Percentiles rank a stretch among this genome's conserved stretches.
These are phyloP conservation scores for Parazoanthus swiftii DNA, from an alignment of 92 coral and sea anemone species.

Conservation along the genomic window DNA sequence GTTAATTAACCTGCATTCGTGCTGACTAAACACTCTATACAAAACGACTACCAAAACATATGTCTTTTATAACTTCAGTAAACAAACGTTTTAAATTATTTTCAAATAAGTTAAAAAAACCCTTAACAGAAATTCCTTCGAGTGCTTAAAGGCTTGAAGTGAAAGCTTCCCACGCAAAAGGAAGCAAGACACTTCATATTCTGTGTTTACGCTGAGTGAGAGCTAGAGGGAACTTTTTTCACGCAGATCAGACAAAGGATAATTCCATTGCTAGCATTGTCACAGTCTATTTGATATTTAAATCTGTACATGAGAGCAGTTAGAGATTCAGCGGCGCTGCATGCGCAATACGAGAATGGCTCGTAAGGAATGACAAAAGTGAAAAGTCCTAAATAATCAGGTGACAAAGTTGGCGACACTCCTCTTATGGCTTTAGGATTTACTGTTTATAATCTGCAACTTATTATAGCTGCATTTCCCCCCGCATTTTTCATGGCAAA, in stretches of 20 bases:
- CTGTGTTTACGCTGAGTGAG: background rate
- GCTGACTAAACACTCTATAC: background rate
- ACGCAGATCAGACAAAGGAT: background rate
- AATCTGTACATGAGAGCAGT: background rate
- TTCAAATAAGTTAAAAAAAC: too few species aligned
- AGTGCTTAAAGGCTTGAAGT: background rate
- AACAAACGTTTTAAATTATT: too few species aligned
- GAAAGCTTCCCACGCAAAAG: background rate
- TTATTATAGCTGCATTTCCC: background rate
- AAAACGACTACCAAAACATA: background rate
- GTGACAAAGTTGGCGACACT: background rate
- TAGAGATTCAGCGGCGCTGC: background rate
- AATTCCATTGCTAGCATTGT: background rate
- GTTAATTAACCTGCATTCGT: background rate
- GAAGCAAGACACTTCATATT: too few species aligned
- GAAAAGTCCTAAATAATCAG: background rate
- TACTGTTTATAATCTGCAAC: background rate
- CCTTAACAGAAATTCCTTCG: background rate
- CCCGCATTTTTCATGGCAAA: background rate
- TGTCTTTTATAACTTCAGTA: background rate
- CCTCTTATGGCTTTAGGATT: background rate
- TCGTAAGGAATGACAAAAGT: background rate
- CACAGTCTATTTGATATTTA: background rate
- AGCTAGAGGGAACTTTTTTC: background rate
- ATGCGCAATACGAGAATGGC: background rate